Conservation (phyloP, 2,797 vertebrate species). For the Syngnathus acus region DNA sequence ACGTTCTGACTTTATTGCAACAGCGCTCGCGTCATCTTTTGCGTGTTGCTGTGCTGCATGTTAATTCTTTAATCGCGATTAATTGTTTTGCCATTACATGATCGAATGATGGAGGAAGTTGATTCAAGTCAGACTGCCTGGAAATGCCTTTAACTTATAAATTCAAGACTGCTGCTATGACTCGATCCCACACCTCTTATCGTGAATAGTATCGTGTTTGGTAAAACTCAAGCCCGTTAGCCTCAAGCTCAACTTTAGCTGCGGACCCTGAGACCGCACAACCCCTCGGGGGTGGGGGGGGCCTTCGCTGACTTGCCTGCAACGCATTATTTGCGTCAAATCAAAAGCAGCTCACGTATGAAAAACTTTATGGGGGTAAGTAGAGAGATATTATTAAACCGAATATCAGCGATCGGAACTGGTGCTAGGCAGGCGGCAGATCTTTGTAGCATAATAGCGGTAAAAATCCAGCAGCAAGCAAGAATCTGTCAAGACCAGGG, state of each 20-base stretch:
- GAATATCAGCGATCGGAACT: not conserved
- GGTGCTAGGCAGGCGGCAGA: not conserved
- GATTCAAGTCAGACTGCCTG: not conserved
- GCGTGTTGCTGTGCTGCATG: not conserved
- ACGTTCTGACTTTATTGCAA: constrained; percentile 71
- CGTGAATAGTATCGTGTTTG: constrained; percentile 51
- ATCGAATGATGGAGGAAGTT: not conserved
- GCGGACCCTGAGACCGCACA: constrained; percentile 56
- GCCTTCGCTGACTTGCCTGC: constrained; percentile 59
- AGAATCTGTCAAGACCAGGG: not conserved
- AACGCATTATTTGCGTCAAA: constrained; percentile 67
- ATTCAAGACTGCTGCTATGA: not conserved
- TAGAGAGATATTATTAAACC: constrained; percentile 4
- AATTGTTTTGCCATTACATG: not conserved
- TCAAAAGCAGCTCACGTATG: constrained; percentile 69
- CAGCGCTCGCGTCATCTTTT: constrained; percentile 42
- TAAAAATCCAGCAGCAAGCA: not conserved
- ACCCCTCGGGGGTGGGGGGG: constrained; percentile 40
- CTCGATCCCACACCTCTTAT: constrained; percentile 58
- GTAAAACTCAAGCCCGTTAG: constrained; percentile 54
- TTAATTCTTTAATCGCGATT: not conserved
- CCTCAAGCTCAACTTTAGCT: constrained; percentile 52
- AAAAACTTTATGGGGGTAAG: constrained; percentile 34
- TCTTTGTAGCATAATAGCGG: not conserved
- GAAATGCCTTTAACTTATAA: not conserved